Percentiles rank a stretch among this genome's conserved stretches.
phyloP scores from a whole-genome alignment of 2,888 invertebrate species.

The Neria commutata region DNA sequence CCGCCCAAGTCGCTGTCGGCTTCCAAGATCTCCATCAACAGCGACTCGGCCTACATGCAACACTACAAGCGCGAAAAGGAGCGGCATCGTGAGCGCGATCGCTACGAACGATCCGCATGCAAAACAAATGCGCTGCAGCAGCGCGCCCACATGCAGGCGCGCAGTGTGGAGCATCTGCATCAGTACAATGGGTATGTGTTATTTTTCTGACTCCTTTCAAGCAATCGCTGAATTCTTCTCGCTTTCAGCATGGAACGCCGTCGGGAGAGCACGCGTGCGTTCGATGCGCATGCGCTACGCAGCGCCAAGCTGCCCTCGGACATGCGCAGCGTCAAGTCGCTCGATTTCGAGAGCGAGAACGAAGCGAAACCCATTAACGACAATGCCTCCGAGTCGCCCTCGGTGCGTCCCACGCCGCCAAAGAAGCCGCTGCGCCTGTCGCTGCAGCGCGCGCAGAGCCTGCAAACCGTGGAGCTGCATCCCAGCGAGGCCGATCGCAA shows the following conservation, averaged over 20 bases:
- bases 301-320: constrained; percentile 48
- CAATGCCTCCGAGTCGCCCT: constrained; percentile 68
- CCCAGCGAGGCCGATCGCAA: constrained; percentile 55
- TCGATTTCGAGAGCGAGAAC: constrained; percentile 80
- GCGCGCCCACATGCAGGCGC: constrained; percentile 49
- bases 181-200: constrained; percentile 53
- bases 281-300: constrained; percentile 42
- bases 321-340: constrained; percentile 71
- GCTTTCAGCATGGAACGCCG: constrained; percentile 48
- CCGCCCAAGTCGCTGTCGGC: constrained; percentile 56
- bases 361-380: constrained; percentile 58
- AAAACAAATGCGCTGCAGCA: constrained; percentile 41
- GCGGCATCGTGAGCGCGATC: constrained; percentile 42
- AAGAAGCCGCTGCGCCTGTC: constrained; percentile 84
- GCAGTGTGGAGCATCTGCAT: constrained; percentile 60
- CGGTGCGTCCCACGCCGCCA: constrained; percentile 77
- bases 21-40: constrained; percentile 61
- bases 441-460: constrained; percentile 81
- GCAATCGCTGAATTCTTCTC: not conserved
- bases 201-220: not conserved
- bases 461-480: constrained; percentile 70
- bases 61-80: constrained; percentile 52
- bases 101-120: constrained; percentile 42
- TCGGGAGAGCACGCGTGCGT: constrained; percentile 42
- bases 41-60: constrained; percentile 52